Evolutionary conservation across 2,113 vertebrate genomes (phyloP).

Genomic region (Cyanocitta stelleri): DNA sequence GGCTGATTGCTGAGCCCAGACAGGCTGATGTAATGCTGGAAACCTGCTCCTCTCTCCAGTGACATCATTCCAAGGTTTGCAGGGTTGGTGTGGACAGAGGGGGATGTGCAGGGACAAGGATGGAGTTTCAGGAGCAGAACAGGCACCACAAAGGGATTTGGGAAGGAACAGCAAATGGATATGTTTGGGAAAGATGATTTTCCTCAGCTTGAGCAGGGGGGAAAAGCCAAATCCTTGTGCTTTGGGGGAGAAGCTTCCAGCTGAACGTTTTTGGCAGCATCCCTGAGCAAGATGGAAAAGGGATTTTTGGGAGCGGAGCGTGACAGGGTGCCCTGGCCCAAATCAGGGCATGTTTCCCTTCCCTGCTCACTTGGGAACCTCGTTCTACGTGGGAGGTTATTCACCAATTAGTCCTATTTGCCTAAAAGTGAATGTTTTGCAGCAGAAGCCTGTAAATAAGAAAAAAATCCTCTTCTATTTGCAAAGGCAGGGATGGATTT

Average conservation of each 20-base stretch:
- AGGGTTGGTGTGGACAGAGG: neutral
- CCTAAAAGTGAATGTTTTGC: neutral
- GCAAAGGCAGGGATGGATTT: neutral
- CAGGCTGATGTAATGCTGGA: slow-evolving; percentile 68
- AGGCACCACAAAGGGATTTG: neutral
- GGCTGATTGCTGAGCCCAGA: slow-evolving; percentile 28
- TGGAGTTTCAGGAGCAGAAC: neutral
- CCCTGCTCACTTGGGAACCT: neutral
- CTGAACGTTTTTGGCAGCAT: neutral
- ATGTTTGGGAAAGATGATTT: neutral
- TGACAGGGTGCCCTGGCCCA: neutral
- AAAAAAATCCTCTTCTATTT: neutral
- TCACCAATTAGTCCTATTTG: neutral
- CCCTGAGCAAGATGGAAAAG: neutral
- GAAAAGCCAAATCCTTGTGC: neutral
- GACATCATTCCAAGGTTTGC: slow-evolving; percentile 62
- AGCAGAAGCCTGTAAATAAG: neutral
- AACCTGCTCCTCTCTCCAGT: slow-evolving; percentile 31
- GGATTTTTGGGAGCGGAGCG: neutral
- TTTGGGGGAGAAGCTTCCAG: slow-evolving; percentile 26
- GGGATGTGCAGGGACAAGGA: neutral
- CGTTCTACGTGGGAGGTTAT: neutral
- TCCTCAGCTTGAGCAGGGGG: neutral
- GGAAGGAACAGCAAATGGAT: neutral
- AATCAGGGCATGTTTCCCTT: neutral